phyloP scores from a whole-genome alignment of 2,113 vertebrate genomes.

The Sakesphorus luctuosus region DNA sequence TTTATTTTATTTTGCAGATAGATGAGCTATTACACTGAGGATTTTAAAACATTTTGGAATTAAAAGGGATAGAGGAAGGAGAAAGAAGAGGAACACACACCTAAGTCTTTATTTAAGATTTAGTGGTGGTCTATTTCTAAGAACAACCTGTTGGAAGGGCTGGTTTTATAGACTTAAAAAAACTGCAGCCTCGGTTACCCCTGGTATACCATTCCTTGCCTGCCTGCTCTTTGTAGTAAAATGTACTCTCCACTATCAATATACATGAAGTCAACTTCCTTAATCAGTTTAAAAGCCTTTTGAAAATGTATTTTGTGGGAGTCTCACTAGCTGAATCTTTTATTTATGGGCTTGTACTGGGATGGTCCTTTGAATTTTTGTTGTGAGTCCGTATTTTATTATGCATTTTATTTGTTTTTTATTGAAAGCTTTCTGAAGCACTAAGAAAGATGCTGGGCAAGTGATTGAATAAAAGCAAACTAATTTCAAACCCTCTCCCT shows the following conservation, averaged over 20 bases:
- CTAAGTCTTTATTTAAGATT: slow-evolving; percentile 44
- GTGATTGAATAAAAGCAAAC: slow-evolving; percentile 51
- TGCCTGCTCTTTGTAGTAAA: neutral
- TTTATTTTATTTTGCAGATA: slow-evolving; percentile 2
- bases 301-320: slow-evolving; percentile 61
- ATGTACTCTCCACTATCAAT: slow-evolving; percentile 15
- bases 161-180: slow-evolving; percentile 14
- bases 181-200: neutral
- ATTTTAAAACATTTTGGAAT: slow-evolving; percentile 21
- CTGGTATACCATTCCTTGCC: neutral
- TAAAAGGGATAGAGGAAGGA: slow-evolving; percentile 7
- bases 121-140: neutral
- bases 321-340: slow-evolving; percentile 57
- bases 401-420: slow-evolving; percentile 65
- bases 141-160: slow-evolving; percentile 1
- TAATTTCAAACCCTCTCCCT: neutral
- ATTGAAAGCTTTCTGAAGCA: slow-evolving; percentile 66
- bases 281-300: slow-evolving; percentile 73
- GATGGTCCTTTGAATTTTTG: slow-evolving; percentile 68
- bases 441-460: slow-evolving; percentile 12
- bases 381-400: slow-evolving; percentile 50
- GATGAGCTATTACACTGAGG: neutral
- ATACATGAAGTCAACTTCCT: slow-evolving; percentile 48
- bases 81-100: neutral
- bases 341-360: slow-evolving; percentile 60